phyloP scores from a whole-genome alignment of 2,888 invertebrate species.

The Abscondita cerata region DNA sequence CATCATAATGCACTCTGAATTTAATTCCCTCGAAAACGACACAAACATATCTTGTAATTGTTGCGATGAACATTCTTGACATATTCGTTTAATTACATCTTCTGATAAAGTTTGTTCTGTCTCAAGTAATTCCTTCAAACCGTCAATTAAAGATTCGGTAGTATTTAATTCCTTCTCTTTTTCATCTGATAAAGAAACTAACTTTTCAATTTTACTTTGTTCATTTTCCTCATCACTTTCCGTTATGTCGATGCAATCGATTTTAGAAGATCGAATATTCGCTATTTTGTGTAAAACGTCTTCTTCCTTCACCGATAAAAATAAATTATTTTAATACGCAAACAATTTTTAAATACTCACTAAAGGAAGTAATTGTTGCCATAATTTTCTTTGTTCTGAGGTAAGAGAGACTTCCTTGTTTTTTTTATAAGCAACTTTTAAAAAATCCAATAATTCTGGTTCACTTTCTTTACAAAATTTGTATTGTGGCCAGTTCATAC shows the following conservation, averaged over 20 bases:
- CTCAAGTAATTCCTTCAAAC: constrained; percentile 28
- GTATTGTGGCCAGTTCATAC: constrained; percentile 29
- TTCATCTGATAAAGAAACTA: not conserved
- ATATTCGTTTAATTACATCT: constrained; percentile 25
- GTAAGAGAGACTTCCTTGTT: not conserved
- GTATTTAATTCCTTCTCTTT: constrained; percentile 6
- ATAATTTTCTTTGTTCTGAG: not conserved
- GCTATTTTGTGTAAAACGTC: constrained; percentile 6
- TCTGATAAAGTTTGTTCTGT: constrained; percentile 23
- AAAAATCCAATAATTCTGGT: constrained; percentile 28
- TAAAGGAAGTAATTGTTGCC: constrained; percentile 21
- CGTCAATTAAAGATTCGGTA: constrained; percentile 23
- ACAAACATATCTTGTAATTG: constrained; percentile 22
- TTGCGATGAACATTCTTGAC: constrained; percentile 3
- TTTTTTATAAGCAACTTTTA: constrained; percentile 22
- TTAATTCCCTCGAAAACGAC: constrained; percentile 18
- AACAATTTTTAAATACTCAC: constrained; percentile 9
- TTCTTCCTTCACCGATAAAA: constrained; percentile 24
- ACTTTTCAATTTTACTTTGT: not conserved
- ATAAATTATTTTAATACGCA: not conserved
- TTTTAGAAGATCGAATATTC: not conserved
- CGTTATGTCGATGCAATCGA: constrained; percentile 19
- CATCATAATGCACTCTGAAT: constrained; percentile 21
- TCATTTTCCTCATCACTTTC: constrained; percentile 17
- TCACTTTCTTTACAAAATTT: constrained; percentile 31